phyloP scores from a whole-genome alignment of 2,113 vertebrate genomes.

The Nannospalax galili region DNA sequence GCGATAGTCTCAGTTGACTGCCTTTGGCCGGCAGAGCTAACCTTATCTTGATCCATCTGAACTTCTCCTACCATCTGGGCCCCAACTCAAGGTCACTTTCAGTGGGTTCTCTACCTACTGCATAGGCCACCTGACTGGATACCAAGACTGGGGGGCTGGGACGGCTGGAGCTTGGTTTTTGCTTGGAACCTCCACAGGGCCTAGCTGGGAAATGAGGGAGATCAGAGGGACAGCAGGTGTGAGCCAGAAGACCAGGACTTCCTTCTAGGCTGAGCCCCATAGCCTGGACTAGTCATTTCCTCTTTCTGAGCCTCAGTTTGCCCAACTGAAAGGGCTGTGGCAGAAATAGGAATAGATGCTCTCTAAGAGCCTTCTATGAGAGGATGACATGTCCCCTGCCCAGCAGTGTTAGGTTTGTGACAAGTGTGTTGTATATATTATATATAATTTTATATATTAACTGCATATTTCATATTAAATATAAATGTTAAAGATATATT shows the following conservation, averaged over 20 bases:
- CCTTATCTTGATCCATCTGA: constrained; percentile 67
- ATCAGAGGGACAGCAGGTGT: fast-evolving
- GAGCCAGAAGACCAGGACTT: not conserved
- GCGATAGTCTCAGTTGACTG: constrained; percentile 66
- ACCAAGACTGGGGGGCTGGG: not conserved
- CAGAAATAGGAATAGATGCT: not conserved
- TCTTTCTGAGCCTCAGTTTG: not conserved
- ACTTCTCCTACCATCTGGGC: not conserved
- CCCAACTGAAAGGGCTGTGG: not conserved
- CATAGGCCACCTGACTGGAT: not conserved
- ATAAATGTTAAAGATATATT: not conserved
- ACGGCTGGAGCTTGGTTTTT: not conserved
- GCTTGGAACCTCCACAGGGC: not conserved
- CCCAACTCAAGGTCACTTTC: constrained; percentile 70
- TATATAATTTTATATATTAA: not conserved
- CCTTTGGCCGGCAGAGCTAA: not conserved
- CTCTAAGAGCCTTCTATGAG: not conserved
- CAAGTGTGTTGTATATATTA: too few relatives aligned
- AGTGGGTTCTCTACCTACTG: not conserved
- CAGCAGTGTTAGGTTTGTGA: not conserved
- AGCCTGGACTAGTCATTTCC: not conserved
- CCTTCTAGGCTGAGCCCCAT: not conserved
- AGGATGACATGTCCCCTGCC: not conserved
- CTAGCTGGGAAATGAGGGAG: fast-evolving
- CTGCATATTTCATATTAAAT: not conserved